phyloP scores from a whole-genome alignment of 1,140 invertebrate genomes.

The Gryllus bimaculatus region DNA sequence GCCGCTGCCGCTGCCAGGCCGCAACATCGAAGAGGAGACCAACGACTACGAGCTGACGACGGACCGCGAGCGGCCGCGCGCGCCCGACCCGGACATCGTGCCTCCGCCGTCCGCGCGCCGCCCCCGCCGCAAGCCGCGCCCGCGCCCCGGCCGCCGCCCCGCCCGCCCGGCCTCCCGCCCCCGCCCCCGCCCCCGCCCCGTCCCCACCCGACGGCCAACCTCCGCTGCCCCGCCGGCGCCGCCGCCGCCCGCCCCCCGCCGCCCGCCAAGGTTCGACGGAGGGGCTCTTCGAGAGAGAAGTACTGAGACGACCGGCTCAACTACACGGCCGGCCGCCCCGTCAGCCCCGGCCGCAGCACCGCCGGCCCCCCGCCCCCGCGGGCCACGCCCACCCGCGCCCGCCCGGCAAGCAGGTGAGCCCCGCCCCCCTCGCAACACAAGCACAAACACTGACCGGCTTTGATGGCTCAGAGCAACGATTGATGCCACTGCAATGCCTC shows the following conservation, averaged over 20 bases:
- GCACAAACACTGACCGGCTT: too few relatives aligned
- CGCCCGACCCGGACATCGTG: conserved; percentile 18
- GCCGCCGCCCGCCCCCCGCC: too few relatives aligned
- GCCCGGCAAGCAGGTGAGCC: too few relatives aligned
- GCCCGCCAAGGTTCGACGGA: conserved; percentile 10
- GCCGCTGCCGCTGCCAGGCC: not conserved
- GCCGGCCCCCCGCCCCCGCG: not conserved
- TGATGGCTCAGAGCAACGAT: too few relatives aligned
- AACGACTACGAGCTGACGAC: not conserved
- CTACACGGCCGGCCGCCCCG: conserved; percentile 7
- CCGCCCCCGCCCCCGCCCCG: too few relatives aligned
- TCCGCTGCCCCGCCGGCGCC: too few relatives aligned
- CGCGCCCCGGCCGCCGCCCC: too few relatives aligned
- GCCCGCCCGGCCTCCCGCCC: not conserved
- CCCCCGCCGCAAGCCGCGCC: not conserved
- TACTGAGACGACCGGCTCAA: not conserved
- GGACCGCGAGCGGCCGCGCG: not conserved
- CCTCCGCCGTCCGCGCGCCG: not conserved
- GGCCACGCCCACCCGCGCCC: too few relatives aligned
- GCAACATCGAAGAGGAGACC: not conserved
- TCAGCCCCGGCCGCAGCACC: not conserved
- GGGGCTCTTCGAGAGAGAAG: conserved; percentile 12
- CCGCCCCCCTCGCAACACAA: too few relatives aligned
- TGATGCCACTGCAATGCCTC: too few relatives aligned
- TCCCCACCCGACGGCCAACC: too few relatives aligned